Evolutionary conservation across 2,797 vertebrate species (phyloP).

Genomic region (Lutjanus argentimaculatus): DNA sequence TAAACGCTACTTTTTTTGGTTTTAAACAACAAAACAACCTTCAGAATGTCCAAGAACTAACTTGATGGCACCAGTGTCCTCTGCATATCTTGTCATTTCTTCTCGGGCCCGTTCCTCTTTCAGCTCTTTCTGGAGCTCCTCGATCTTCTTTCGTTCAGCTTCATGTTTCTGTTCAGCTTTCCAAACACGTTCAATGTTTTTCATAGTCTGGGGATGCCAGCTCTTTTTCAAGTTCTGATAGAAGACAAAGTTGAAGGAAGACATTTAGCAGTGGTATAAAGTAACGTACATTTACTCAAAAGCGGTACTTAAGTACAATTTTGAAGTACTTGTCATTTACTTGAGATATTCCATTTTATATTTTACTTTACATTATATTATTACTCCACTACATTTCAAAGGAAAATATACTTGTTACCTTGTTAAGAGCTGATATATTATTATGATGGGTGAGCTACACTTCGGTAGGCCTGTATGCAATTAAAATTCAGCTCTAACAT

Average conservation of each 20-base stretch:
- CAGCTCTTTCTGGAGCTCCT: conserved; percentile 96
- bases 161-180: conserved; percentile 98
- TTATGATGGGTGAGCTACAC: too few relatives aligned
- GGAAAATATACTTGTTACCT: too few relatives aligned
- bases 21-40: not conserved
- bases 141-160: conserved; percentile 94
- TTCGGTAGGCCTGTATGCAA: too few relatives aligned
- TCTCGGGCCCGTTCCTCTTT: conserved; percentile 94
- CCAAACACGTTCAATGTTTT: conserved; percentile 98
- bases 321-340: too few relatives aligned
- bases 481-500: too few relatives aligned
- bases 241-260: conserved; percentile 5
- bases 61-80: conserved; percentile 93
- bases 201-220: conserved; percentile 98
- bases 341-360: too few relatives aligned
- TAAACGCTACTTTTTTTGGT: fast-evolving
- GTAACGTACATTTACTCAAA: too few relatives aligned
- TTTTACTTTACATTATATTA: too few relatives aligned
- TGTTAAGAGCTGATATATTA: too few relatives aligned
- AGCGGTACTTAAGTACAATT: too few relatives aligned
- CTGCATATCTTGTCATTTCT: conserved; percentile 93
- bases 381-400: too few relatives aligned
- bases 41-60: conserved; percentile 55
- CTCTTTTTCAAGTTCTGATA: conserved; percentile 97
- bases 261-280: not conserved